Evolutionary conservation across 53 echinoderm and acorn worm genomes (phyloP).

Genomic region (Holothuria leucospilota): DNA sequence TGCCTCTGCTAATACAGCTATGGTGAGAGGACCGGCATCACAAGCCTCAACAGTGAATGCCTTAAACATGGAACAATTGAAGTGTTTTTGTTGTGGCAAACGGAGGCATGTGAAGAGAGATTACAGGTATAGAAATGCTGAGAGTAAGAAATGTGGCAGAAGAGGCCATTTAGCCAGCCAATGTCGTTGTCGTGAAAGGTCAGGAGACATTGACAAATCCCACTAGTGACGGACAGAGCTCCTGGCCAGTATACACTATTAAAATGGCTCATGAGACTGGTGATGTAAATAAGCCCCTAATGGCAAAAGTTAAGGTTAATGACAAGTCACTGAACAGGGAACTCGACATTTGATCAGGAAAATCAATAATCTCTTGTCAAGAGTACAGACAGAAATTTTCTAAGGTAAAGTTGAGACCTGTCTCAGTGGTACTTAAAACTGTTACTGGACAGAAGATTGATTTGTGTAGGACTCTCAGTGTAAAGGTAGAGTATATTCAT

Average conservation of each 20-base stretch:
- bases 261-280: background rate
- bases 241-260: background rate
- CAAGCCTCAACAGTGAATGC: constrained; percentile 3
- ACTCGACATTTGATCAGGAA: constrained; percentile 5
- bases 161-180: background rate
- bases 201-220: background rate
- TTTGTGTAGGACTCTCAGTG: constrained; percentile 18
- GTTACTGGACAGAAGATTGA: constrained; percentile 47
- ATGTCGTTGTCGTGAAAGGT: background rate
- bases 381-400: too few species aligned
- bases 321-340: background rate
- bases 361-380: constrained; percentile 1
- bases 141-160: background rate
- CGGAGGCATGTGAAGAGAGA: too few species aligned
- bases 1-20: constrained; percentile 4
- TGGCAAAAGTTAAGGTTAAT: background rate
- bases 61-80: background rate
- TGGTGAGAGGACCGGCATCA: background rate
- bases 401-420: too few species aligned
- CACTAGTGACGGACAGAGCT: background rate
- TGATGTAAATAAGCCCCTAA: background rate
- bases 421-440: constrained; percentile 23
- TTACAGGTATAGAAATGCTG: background rate
- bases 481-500: constrained; percentile 8
- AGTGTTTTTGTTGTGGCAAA: constrained; percentile 14